Percentiles rank a stretch among this genome's conserved stretches.
Evolutionary conservation across 1,140 invertebrate genomes (phyloP).

Genomic region (Adoxophyes honmai): DNA sequence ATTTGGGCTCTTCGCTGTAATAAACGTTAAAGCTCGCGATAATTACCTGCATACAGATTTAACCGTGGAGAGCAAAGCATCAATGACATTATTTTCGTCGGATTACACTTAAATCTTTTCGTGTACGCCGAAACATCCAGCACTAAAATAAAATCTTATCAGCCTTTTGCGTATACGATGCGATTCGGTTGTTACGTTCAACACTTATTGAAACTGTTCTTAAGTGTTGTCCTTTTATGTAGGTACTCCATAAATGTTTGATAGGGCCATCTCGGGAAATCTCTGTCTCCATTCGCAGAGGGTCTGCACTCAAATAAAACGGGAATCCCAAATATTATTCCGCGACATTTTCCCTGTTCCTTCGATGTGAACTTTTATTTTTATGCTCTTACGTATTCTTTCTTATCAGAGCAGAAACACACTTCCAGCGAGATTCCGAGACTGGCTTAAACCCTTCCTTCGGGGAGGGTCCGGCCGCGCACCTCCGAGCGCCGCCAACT

Average conservation of each 20-base stretch:
- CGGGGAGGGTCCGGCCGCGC: slow-evolving; percentile 19
- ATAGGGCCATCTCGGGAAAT: slow-evolving; percentile 76
- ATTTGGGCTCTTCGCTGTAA: slow-evolving; percentile 5
- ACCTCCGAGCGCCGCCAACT: neutral
- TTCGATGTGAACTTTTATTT: slow-evolving; percentile 76
- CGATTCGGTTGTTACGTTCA: slow-evolving; percentile 33
- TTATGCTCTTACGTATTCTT: slow-evolving; percentile 75
- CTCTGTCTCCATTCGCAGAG: slow-evolving; percentile 74
- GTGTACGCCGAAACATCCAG: neutral
- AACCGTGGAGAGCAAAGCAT: neutral
- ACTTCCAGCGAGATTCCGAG: slow-evolving; percentile 59
- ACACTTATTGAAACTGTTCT: slow-evolving; percentile 74
- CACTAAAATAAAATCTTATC: neutral
- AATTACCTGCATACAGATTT: slow-evolving; percentile 2
- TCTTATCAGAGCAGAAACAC: slow-evolving; percentile 72
- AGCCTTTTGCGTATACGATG: neutral
- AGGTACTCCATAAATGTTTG: slow-evolving; percentile 76
- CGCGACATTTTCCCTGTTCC: slow-evolving; percentile 69
- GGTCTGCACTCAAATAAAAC: slow-evolving; percentile 76
- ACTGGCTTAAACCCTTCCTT: slow-evolving; percentile 50
- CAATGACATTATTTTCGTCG: too few relatives aligned
- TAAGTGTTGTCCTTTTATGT: slow-evolving; percentile 75
- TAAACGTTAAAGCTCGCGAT: slow-evolving; percentile 5
- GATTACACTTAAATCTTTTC: slow-evolving; percentile 15
- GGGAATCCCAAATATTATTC: slow-evolving; percentile 76